Percentiles rank a stretch among this genome's conserved stretches.
These are phyloP conservation scores for Cephus pygmeus DNA, from an alignment of 2,888 invertebrate genomes.

Conservation along the genomic window DNA sequence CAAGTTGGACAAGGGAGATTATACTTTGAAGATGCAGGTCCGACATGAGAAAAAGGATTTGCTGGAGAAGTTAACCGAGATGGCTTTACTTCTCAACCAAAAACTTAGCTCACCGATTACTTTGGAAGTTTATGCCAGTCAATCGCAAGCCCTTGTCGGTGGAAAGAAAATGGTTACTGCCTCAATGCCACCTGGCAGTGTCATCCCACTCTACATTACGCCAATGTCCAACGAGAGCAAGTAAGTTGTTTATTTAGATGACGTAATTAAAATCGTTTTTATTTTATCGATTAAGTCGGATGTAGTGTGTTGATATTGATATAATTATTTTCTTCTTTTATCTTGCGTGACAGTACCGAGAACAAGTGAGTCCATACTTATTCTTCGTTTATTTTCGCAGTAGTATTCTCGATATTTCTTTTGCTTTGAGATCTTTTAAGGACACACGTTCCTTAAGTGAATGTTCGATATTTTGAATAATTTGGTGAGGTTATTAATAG, in stretches of 20 bases:
- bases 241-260: constrained; percentile 68
- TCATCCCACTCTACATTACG: constrained; percentile 82
- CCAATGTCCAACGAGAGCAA: constrained; percentile 83
- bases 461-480: background rate
- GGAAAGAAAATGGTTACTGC: constrained; percentile 81
- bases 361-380: constrained; percentile 39
- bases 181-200: constrained; percentile 71
- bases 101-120: constrained; percentile 78
- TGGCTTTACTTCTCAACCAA: constrained; percentile 79
- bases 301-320: background rate
- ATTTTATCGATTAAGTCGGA: background rate
- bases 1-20: constrained; percentile 96
- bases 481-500: too few relatives aligned
- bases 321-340: constrained; percentile 26
- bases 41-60: constrained; percentile 89
- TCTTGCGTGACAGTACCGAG: constrained; percentile 41
- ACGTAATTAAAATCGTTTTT: background rate
- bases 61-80: constrained; percentile 86
- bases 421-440: background rate
- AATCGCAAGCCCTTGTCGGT: constrained; percentile 77
- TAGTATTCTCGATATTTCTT: background rate
- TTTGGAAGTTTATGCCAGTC: constrained; percentile 81
- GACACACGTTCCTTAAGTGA: background rate
- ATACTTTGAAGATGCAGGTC: constrained; percentile 85
- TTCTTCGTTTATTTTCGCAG: background rate